These are phyloP conservation scores for Chrysodeixis includens DNA, from an alignment of 2,888 invertebrate genomes.

Conservation along the genomic window DNA sequence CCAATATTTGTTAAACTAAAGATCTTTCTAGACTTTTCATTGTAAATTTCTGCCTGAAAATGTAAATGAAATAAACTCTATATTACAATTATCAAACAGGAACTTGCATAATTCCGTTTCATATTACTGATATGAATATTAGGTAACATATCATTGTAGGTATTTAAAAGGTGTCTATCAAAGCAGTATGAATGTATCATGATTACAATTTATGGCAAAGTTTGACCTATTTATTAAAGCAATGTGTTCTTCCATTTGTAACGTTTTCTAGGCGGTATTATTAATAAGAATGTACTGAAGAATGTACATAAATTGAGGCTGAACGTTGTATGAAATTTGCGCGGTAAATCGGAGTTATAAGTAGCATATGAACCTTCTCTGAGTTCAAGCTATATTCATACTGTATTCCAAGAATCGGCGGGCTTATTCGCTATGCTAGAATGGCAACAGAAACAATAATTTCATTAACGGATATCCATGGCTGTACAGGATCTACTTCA, in stretches of 20 bases:
- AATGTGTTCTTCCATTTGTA: not conserved
- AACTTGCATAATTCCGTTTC: conserved; percentile 7
- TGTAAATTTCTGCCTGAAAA: not conserved
- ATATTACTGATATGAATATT: not conserved
- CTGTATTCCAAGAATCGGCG: not conserved
- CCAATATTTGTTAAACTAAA: not conserved
- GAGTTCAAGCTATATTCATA: not conserved
- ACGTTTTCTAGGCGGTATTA: not conserved
- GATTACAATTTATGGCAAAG: not conserved
- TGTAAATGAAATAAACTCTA: not conserved
- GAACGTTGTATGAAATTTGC: not conserved
- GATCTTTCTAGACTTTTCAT: not conserved
- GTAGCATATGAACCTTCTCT: not conserved
- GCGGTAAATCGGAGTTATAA: not conserved
- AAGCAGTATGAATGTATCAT: not conserved
- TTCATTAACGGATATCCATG: no score
- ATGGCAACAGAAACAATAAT: no score
- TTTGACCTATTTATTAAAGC: conserved; percentile 4
- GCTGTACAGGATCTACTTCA: no score
- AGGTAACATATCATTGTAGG: not conserved
- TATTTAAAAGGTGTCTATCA: conserved; percentile 1
- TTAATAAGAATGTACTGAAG: not conserved
- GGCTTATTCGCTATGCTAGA: no score
- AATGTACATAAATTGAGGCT: no score
- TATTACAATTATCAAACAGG: not conserved